Conservation (phyloP, 2,113 vertebrate genomes). For the Myanophis thanlyinensis region DNA sequence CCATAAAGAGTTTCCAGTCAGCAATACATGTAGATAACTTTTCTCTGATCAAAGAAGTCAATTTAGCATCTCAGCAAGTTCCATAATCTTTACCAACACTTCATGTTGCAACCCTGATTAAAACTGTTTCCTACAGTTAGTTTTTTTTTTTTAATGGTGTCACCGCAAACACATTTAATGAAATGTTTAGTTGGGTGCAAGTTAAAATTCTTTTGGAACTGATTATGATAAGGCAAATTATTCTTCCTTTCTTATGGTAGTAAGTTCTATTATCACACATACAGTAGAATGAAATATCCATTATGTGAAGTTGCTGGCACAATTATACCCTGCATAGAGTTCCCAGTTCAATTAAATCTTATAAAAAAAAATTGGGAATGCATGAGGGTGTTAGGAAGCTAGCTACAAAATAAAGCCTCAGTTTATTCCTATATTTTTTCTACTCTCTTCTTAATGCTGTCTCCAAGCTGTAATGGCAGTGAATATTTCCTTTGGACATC, state of each 20-base stretch:
- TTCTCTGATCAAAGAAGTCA: background rate
- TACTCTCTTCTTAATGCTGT: background rate
- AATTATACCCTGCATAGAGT: background rate
- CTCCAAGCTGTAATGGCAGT: background rate
- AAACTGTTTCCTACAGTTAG: background rate
- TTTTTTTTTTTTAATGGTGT: background rate
- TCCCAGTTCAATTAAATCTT: background rate
- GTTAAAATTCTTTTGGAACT: background rate
- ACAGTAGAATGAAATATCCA: background rate
- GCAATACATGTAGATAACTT: background rate
- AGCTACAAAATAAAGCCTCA: background rate
- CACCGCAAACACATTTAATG: background rate
- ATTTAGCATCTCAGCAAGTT: background rate
- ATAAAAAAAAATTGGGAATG: background rate
- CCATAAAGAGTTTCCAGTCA: background rate
- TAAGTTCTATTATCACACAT: background rate
- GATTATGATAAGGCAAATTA: background rate
- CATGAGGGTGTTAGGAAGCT: background rate
- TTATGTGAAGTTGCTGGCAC: background rate
- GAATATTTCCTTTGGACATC: slow-evolving; percentile 16
- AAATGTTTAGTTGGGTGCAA: background rate
- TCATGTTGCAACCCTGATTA: background rate
- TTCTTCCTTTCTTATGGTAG: background rate
- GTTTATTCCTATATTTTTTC: background rate
- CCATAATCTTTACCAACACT: background rate